Conservation (phyloP, 2,888 invertebrate genomes). For the Pimpla rufipes region DNA sequence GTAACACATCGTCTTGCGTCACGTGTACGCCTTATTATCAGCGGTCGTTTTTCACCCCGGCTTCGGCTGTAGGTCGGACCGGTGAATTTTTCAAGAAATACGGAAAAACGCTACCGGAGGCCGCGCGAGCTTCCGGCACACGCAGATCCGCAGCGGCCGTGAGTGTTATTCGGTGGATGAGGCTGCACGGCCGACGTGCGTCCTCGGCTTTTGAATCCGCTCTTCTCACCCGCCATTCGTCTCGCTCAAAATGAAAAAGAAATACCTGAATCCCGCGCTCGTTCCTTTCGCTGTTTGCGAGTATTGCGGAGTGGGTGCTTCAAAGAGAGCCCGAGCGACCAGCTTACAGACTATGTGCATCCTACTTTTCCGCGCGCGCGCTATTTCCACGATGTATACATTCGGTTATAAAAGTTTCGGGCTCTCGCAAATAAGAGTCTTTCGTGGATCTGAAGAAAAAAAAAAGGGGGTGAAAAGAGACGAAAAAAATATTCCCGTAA, state of each 20-base stretch:
- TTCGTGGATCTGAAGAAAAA: slow-evolving; percentile 5
- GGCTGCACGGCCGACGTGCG: slow-evolving; percentile 10
- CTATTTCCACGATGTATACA: slow-evolving; percentile 2
- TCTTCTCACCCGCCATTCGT: slow-evolving; percentile 20
- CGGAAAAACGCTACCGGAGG: background rate
- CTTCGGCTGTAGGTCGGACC: no score
- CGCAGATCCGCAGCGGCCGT: no score
- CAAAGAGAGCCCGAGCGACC: slow-evolving; percentile 29
- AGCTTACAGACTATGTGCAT: background rate
- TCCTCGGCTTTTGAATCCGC: slow-evolving; percentile 24
- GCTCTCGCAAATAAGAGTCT: slow-evolving; percentile 7
- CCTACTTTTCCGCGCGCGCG: background rate
- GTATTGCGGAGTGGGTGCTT: slow-evolving; percentile 29
- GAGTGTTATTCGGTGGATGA: background rate
- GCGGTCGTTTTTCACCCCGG: no score
- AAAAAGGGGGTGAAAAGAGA: no score
- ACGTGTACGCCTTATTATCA: no score
- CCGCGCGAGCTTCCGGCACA: no score
- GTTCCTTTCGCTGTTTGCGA: slow-evolving; percentile 27
- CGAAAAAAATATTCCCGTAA: background rate
- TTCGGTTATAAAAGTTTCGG: slow-evolving; percentile 31
- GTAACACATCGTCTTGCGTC: no score
- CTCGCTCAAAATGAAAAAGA: slow-evolving; percentile 32
- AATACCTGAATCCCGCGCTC: slow-evolving; percentile 12
- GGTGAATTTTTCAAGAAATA: no score